phyloP scores from a whole-genome alignment of 2,113 vertebrate genomes.

The Oreochromis aureus region DNA sequence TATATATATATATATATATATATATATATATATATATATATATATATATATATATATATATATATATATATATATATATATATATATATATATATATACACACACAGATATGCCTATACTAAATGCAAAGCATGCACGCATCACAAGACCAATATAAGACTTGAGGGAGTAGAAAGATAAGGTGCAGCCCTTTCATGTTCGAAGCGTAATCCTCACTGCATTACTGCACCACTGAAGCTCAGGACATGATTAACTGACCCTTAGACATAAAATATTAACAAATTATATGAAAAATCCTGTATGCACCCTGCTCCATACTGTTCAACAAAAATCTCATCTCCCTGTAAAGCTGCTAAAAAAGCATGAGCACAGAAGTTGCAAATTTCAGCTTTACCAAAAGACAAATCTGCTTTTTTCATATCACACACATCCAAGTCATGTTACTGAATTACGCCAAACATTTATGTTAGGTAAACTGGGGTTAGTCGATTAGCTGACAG shows the following conservation, averaged over 20 bases:
- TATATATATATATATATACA: neutral
- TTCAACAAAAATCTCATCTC: neutral
- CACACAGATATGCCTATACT: neutral
- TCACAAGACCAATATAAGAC: neutral
- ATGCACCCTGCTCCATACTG: neutral
- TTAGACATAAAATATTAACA: neutral
- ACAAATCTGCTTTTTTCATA: neutral
- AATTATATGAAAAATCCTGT: neutral
- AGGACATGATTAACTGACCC: neutral
- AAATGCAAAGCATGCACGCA: neutral
- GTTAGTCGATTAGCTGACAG: neutral
- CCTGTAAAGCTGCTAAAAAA: neutral
- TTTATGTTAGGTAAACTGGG: neutral
- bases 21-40: too few relatives aligned
- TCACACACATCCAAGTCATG: neutral
- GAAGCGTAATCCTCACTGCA: neutral
- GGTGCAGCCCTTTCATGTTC: neutral
- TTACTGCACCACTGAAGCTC: neutral
- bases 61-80: too few relatives aligned
- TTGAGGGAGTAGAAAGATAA: neutral
- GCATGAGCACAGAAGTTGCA: neutral
- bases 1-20: too few relatives aligned
- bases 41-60: too few relatives aligned
- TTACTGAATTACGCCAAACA: neutral
- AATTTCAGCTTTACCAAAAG: neutral